Evolutionary conservation across 2,797 vertebrate genomes (phyloP).

Genomic region (Morelia viridis): DNA sequence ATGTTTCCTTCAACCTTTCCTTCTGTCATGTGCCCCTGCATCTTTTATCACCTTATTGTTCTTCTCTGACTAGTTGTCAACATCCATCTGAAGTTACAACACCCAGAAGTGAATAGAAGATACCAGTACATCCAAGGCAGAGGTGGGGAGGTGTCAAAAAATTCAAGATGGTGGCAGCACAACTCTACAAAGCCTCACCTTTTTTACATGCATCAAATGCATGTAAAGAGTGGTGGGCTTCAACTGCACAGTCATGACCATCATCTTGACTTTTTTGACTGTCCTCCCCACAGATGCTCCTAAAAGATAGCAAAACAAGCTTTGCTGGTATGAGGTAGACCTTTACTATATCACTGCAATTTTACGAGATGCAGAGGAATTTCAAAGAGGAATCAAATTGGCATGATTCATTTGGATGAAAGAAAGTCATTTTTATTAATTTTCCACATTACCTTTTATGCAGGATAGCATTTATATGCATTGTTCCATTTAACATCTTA

Average conservation of each 20-base stretch:
- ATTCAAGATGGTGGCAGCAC: too few species aligned
- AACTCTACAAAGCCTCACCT: too few species aligned
- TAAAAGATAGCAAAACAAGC: too few species aligned
- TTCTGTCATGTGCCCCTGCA: neutral
- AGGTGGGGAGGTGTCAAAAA: too few species aligned
- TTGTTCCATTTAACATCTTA: conserved; percentile 3
- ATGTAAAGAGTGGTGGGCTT: too few species aligned
- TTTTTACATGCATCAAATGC: too few species aligned
- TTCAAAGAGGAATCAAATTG: neutral
- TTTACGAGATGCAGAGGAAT: neutral
- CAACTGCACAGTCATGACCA: too few species aligned
- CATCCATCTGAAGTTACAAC: neutral
- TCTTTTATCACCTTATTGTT: conserved; percentile 6
- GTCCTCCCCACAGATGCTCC: too few species aligned
- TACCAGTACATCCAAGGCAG: neutral
- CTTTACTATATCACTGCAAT: neutral
- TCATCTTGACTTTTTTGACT: too few species aligned
- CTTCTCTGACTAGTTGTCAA: conserved; percentile 6
- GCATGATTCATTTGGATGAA: neutral
- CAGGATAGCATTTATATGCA: neutral
- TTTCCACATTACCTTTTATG: neutral
- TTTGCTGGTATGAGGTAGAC: neutral
- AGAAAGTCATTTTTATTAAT: neutral
- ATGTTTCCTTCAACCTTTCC: neutral
- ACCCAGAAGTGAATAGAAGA: neutral